Base-by-base conservation (phyloP, 2,113 vertebrate species). In the Caretta caretta region DNA sequence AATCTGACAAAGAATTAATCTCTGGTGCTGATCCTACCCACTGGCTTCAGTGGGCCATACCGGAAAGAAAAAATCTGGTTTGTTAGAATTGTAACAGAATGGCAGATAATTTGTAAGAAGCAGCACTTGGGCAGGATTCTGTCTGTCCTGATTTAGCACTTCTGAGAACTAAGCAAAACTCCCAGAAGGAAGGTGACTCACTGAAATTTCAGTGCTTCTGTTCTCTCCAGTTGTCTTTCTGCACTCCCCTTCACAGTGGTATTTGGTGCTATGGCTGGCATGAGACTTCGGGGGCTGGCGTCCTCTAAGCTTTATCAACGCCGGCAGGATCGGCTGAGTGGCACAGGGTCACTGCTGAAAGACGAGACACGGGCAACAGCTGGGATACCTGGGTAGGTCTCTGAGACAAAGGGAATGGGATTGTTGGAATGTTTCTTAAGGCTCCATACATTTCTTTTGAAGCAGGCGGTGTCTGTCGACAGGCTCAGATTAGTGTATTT, bases 221-320 rank as follows among this genome's bases (percentile, higher is more conserved):
- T 17, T 62, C 1, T 89, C 93, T 96, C 89, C 92, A 19, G 80
- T 2, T 72, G 93, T 90, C 72, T 88, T 95, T 89, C 65, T 51
- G 90, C 86, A 2, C 85, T 93, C 94, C 84, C 93, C 78, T 65
- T 86, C 86, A 2, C 87, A 49, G 93, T 29, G 92, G 91, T 87
- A 53, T 2, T 75, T 91, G 92, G 91, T 96, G 90, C 92, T 93
- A 98, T 98, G 98, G 96, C 98, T 10, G 2, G 76, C 82, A 82
- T 94, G 87, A 88, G 95, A 48, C 98, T 98, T 46, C 80, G 83
- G n/a, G 93, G 90, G 3, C 95, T 98, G 56, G 88, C 97, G 3
- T 96, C 96, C 31, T 98, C 98, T 80, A 97, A 84, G 27, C 97
- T 98, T 4, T 98, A 98, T 35, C 96, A 85, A 31, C 93, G 98